These are phyloP conservation scores for Anastrepha obliqua DNA, from an alignment of 1,140 invertebrate genomes.

Conservation along the genomic window DNA sequence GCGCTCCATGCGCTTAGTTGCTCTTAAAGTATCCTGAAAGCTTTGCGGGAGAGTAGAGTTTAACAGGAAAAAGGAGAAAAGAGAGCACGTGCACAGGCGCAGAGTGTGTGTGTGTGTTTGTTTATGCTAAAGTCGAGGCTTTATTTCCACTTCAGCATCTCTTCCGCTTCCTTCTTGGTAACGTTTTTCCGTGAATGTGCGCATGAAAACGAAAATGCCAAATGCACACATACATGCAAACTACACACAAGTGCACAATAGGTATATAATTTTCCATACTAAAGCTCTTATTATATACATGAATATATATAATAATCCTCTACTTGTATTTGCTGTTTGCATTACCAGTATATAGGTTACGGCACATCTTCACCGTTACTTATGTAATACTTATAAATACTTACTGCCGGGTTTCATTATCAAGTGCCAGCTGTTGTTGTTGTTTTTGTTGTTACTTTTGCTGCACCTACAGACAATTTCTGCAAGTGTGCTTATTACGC, in stretches of 20 bases:
- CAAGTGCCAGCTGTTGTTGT: background rate
- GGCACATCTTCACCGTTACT: background rate
- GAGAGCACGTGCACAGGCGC: background rate
- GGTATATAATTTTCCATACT: background rate
- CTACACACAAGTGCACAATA: background rate
- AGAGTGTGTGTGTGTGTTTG: background rate
- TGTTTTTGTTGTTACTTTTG: background rate
- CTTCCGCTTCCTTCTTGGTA: conserved; percentile 8
- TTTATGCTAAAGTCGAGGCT: background rate
- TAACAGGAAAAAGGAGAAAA: background rate
- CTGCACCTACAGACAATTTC: background rate
- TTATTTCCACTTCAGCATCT: background rate
- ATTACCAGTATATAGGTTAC: conserved; percentile 17
- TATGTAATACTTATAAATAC: conserved; percentile 20
- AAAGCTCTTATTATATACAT: background rate
- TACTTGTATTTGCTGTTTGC: background rate
- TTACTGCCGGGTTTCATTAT: conserved; percentile 35
- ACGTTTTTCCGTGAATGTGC: background rate
- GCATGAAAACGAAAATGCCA: conserved; percentile 38
- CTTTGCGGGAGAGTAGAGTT: background rate
- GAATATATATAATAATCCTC: background rate
- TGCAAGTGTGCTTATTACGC: conserved; percentile 32
- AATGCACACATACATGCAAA: background rate
- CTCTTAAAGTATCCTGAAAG: background rate
- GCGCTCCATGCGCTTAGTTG: background rate